A percentile compares a stretch with the other conserved stretches of the same genome.
These are phyloP conservation scores for Rhagium mordax DNA, from an alignment of 2,888 invertebrate genomes.

Conservation along the genomic window DNA sequence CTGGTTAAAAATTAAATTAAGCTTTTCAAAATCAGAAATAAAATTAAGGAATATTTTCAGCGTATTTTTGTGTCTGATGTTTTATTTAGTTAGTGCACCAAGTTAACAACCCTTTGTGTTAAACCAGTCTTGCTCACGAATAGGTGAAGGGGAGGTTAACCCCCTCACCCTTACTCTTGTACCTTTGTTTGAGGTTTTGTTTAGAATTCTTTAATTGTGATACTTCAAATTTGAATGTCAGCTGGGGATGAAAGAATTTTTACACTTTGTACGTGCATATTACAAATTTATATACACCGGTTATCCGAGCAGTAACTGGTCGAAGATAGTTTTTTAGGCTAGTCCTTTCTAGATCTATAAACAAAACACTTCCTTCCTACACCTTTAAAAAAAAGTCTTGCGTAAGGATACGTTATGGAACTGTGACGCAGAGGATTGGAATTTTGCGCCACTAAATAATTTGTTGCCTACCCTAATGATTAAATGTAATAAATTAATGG, in stretches of 20 bases:
- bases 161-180: background rate
- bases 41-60: background rate
- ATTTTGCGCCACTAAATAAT: background rate
- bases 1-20: too few relatives aligned
- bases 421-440: too few relatives aligned
- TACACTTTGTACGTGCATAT: background rate
- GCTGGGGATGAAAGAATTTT: background rate
- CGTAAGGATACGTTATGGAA: too few relatives aligned
- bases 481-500: conserved; percentile 14
- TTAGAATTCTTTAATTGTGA: background rate
- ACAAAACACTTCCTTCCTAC: too few relatives aligned
- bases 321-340: too few relatives aligned
- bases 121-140: background rate
- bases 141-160: background rate
- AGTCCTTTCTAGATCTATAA: too few relatives aligned
- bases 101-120: background rate
- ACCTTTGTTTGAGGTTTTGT: background rate
- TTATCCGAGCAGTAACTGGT: background rate
- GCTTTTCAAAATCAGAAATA: background rate
- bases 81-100: background rate
- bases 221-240: background rate
- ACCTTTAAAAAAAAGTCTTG: too few relatives aligned
- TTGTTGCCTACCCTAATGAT: background rate
- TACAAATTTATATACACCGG: background rate
- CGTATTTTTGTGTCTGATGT: background rate